These are phyloP conservation scores for Ricordea florida DNA, from an alignment of 92 coral and sea anemone genomes.

Conservation along the genomic window DNA sequence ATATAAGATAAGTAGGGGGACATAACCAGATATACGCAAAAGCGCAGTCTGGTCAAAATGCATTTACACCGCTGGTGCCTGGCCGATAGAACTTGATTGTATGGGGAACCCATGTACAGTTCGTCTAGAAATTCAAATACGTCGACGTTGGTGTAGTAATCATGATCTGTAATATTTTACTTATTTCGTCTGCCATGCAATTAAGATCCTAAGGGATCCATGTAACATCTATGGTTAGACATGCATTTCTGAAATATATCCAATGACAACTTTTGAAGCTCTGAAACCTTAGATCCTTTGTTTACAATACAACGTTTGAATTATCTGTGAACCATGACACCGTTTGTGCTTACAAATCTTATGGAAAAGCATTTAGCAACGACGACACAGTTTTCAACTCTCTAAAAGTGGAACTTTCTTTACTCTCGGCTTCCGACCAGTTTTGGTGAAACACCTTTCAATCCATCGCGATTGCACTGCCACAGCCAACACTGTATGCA, in stretches of 20 bases:
- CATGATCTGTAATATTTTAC: constrained; percentile 37
- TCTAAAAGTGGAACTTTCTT: constrained; percentile 50
- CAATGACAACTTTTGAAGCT: constrained; percentile 31
- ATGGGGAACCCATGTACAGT: constrained; percentile 54
- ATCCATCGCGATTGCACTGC: too few species aligned
- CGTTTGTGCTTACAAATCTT: constrained; percentile 8
- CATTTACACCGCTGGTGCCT: constrained; percentile 66
- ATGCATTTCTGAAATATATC: constrained; percentile 26
- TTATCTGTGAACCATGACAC: constrained; percentile 53
- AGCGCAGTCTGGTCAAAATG: too few species aligned
- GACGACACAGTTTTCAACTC: constrained; percentile 43
- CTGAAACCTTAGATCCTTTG: constrained; percentile 40
- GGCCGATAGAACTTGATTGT: constrained; percentile 34
- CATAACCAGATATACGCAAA: too few species aligned
- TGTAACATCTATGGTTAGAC: constrained; percentile 5
- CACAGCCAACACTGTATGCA: too few species aligned
- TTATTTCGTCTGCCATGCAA: constrained; percentile 36
- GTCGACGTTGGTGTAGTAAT: constrained; percentile 36
- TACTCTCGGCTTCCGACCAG: too few species aligned
- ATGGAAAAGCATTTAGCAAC: constrained; percentile 30
- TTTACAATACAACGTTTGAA: constrained; percentile 18
- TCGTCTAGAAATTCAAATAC: too few species aligned
- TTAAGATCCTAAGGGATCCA: constrained; percentile 58
- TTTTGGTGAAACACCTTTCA: too few species aligned
- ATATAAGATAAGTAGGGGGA: too few species aligned